Conservation (phyloP, 2,888 invertebrate genomes). For the Leptopilina drosophilae region DNA sequence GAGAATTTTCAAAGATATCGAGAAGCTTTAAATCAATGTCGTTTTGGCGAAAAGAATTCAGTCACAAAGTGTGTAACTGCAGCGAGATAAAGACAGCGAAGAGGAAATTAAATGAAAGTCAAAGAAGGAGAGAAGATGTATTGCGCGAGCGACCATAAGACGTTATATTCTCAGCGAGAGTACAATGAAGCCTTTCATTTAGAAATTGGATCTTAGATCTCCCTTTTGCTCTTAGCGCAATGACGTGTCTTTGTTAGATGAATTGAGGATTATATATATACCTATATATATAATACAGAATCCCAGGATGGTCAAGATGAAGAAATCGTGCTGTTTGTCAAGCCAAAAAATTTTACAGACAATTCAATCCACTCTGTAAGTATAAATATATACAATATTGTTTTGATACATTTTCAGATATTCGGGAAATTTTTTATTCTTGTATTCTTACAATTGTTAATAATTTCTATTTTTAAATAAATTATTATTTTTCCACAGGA, state of each 20-base stretch:
- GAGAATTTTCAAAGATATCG: slow-evolving; percentile 22
- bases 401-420: no score
- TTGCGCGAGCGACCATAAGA: slow-evolving; percentile 9
- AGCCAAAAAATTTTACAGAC: neutral
- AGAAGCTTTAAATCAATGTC: slow-evolving; percentile 34
- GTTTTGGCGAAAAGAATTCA: neutral
- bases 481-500: no score
- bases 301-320: slow-evolving; percentile 29
- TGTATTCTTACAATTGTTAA: no score
- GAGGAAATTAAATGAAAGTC: neutral
- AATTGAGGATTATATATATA: slow-evolving; percentile 40
- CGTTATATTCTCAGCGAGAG: slow-evolving; percentile 32
- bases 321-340: slow-evolving; percentile 20
- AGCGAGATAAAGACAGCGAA: slow-evolving; percentile 28
- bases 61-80: slow-evolving; percentile 14
- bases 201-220: slow-evolving; percentile 51
- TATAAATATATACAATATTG: no score
- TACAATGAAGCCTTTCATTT: slow-evolving; percentile 57
- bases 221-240: slow-evolving; percentile 43
- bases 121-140: neutral
- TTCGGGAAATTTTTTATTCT: no score
- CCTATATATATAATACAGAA: neutral
- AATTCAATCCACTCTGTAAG: no score
- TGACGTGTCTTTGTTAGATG: slow-evolving; percentile 53
- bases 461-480: no score